A percentile compares a stretch with the other conserved stretches of the same genome.
These are phyloP conservation scores for Rhea americana DNA, from an alignment of 2,113 vertebrate genomes.

Conservation along the genomic window DNA sequence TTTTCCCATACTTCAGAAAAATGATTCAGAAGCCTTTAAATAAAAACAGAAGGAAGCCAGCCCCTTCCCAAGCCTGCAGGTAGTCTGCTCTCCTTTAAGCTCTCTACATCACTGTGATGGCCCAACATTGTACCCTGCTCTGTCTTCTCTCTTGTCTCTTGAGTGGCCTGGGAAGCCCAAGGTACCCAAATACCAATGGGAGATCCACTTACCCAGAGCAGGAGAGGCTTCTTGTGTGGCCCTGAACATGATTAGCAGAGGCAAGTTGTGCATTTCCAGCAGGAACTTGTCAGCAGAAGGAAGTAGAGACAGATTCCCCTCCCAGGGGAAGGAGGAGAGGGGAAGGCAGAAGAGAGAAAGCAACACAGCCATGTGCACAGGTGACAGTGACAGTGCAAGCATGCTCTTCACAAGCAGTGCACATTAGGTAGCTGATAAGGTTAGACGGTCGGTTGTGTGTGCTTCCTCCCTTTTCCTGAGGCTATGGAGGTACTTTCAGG, in stretches of 20 bases:
- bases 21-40: not conserved
- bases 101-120: rapidly evolving
- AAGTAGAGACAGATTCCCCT: not conserved
- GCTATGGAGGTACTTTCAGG: not conserved
- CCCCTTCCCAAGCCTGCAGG: rapidly evolving
- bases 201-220: not conserved
- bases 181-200: rapidly evolving
- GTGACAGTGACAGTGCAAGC: not conserved
- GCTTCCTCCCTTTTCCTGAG: not conserved
- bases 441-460: not conserved
- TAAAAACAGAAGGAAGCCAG: rapidly evolving
- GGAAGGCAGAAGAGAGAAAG: not conserved
- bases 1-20: not conserved
- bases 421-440: not conserved
- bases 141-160: not conserved
- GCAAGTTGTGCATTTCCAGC: not conserved
- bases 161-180: not conserved
- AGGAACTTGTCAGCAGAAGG: not conserved
- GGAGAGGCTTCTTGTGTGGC: not conserved
- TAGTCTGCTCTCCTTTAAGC: not conserved
- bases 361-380: rapidly evolving
- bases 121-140: rapidly evolving
- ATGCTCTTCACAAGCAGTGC: not conserved
- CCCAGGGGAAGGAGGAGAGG: not conserved
- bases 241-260: not conserved